phyloP scores from a whole-genome alignment of 2,888 invertebrate species.

The Stomorhina lunata region DNA sequence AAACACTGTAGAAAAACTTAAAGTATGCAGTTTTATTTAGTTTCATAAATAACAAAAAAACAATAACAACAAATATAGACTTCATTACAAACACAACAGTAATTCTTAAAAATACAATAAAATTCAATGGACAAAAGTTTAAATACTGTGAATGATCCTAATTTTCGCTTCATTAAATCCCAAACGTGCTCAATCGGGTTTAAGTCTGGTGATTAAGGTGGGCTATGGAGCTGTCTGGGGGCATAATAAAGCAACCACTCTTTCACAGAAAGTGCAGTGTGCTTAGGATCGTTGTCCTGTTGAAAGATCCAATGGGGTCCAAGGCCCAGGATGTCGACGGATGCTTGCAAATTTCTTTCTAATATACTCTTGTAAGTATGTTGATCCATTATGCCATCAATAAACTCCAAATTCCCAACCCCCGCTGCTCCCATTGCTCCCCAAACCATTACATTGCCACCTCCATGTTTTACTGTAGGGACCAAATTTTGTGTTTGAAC shows the following conservation, averaged over 20 bases:
- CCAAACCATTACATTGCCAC: conserved; percentile 14
- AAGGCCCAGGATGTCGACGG: conserved; percentile 12
- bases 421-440: conserved; percentile 2
- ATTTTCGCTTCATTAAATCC: too few relatives aligned
- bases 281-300: conserved; percentile 20
- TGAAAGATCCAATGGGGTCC: conserved; percentile 15
- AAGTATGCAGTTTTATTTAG: too few relatives aligned
- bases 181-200: conserved; percentile 22
- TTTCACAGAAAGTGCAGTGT: conserved; percentile 14
- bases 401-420: conserved; percentile 31
- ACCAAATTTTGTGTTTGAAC: neutral
- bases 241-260: conserved; percentile 26
- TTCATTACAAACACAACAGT: too few relatives aligned
- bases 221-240: neutral
- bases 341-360: conserved; percentile 28
- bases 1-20: too few relatives aligned
- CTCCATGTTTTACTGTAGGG: conserved; percentile 16
- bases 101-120: too few relatives aligned
- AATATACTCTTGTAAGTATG: conserved; percentile 30
- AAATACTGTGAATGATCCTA: too few relatives aligned
- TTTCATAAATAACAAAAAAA: too few relatives aligned
- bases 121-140: too few relatives aligned
- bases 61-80: too few relatives aligned
- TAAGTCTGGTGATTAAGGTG: conserved; percentile 22
- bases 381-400: conserved; percentile 32